These are phyloP conservation scores for Campylorhamphus procurvoides DNA, from an alignment of 2,113 vertebrate species.

Conservation along the genomic window DNA sequence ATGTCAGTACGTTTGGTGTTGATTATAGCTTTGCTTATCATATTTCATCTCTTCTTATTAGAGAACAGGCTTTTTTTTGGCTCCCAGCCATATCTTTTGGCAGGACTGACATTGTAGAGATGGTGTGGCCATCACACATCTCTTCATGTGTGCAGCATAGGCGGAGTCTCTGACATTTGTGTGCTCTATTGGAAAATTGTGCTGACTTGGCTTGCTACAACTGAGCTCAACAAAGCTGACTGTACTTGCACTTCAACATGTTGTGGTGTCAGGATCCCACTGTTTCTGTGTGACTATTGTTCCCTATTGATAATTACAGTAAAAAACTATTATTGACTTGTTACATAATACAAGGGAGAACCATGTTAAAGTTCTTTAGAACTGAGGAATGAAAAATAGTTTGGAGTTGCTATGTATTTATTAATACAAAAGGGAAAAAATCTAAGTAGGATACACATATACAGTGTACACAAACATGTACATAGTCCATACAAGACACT, in stretches of 20 bases:
- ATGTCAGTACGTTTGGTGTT: not conserved
- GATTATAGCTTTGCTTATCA: not conserved
- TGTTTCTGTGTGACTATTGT: not conserved
- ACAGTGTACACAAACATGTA: not conserved
- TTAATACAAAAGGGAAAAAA: not conserved
- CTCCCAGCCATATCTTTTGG: not conserved
- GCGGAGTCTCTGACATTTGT: not conserved
- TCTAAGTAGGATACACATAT: not conserved
- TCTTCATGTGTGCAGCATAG: not conserved
- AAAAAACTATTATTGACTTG: not conserved
- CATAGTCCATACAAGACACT: not conserved
- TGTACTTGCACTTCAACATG: not conserved
- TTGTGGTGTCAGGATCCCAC: not conserved
- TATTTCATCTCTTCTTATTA: not conserved
- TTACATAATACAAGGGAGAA: rapidly evolving
- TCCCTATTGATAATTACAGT: not conserved
- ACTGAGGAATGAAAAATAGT: not conserved
- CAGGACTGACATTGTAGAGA: not conserved
- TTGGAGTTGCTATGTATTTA: not conserved
- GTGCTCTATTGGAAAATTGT: not conserved
- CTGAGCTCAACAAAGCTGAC: not conserved
- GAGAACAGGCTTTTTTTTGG: not conserved
- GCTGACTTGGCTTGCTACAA: not conserved
- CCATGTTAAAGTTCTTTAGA: not conserved
- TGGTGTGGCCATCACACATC: not conserved